Evolutionary conservation across 2,888 invertebrate genomes (phyloP).

Genomic region (Eurois occulta): DNA sequence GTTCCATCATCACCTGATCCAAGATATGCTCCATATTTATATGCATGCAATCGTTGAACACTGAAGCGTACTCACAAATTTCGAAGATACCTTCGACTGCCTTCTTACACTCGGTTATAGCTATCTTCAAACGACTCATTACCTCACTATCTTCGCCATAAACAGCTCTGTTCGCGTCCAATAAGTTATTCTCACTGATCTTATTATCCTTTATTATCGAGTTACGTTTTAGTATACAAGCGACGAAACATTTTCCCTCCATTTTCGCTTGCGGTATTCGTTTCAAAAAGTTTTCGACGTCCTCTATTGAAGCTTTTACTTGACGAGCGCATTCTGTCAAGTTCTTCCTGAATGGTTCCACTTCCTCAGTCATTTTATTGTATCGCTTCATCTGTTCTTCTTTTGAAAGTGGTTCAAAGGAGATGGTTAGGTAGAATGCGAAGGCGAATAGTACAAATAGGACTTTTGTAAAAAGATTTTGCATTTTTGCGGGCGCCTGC

Average conservation of each 20-base stretch:
- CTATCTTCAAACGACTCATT: constrained; percentile 76
- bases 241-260: constrained; percentile 87
- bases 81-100: constrained; percentile 82
- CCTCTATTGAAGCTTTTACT: constrained; percentile 82
- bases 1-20: constrained; percentile 85
- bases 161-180: constrained; percentile 81
- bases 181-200: constrained; percentile 75
- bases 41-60: constrained; percentile 88
- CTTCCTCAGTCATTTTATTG: constrained; percentile 78
- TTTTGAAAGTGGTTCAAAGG: constrained; percentile 82
- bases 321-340: constrained; percentile 84
- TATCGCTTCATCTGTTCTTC: constrained; percentile 81
- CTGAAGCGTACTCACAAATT: constrained; percentile 85
- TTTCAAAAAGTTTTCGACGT: constrained; percentile 84
- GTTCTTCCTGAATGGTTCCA: constrained; percentile 86
- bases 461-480: constrained; percentile 64
- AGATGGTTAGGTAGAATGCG: constrained; percentile 72
- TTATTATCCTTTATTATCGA: constrained; percentile 83
- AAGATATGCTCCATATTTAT: constrained; percentile 87
- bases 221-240: constrained; percentile 85
- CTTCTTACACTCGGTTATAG: constrained; percentile 78
- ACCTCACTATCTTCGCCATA: constrained; percentile 86
- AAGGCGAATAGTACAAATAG: constrained; percentile 72
- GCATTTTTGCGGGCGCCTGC: constrained; percentile 69
- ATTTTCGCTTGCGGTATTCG: constrained; percentile 80